Percentiles rank a stretch among this genome's conserved stretches.
Conservation (phyloP, 2,888 invertebrate species). For the Galeopsomyia nigrocyanea region DNA sequence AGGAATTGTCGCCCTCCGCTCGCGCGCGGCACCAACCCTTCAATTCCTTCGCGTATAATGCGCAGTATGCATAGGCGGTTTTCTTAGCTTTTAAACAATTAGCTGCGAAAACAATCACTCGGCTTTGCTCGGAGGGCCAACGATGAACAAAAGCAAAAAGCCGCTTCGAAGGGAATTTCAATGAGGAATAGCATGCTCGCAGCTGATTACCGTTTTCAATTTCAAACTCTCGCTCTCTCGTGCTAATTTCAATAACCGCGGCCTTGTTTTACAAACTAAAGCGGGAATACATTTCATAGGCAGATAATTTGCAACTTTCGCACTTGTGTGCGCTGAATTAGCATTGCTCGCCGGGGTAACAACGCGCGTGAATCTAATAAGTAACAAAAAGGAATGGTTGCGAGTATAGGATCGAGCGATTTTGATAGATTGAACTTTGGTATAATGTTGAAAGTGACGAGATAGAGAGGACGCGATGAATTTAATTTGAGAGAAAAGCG, state of each 20-base stretch:
- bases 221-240: background rate
- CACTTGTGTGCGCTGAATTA: too few relatives aligned
- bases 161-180: background rate
- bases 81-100: conserved; percentile 64
- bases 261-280: too few relatives aligned
- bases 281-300: too few relatives aligned
- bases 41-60: conserved; percentile 51
- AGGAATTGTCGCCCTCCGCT: conserved; percentile 56
- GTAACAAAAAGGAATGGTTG: too few relatives aligned
- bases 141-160: background rate
- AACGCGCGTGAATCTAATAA: too few relatives aligned
- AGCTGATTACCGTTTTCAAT: background rate
- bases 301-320: too few relatives aligned
- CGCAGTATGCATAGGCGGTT: conserved; percentile 52
- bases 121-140: background rate
- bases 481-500: conserved; percentile 30
- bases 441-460: too few relatives aligned
- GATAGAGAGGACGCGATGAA: background rate
- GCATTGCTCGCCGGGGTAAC: too few relatives aligned
- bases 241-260: too few relatives aligned
- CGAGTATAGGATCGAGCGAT: too few relatives aligned
- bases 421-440: too few relatives aligned
- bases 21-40: background rate
- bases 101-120: conserved; percentile 60
- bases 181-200: background rate